These are phyloP conservation scores for Cnemophilus loriae DNA, from an alignment of 2,113 vertebrate species.

Conservation along the genomic window DNA sequence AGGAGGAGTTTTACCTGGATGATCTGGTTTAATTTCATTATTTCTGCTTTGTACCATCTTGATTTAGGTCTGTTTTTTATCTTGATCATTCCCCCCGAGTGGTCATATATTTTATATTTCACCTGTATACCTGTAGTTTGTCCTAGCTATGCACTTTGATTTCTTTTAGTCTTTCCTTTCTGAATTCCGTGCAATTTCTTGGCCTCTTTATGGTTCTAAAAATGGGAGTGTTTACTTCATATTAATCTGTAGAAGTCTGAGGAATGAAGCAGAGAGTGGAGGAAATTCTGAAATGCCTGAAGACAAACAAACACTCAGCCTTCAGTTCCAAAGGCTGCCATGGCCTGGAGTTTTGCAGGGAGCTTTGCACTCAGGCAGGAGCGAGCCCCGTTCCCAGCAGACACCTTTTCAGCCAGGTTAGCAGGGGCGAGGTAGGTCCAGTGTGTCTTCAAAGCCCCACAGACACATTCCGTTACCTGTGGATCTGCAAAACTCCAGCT, in stretches of 20 bases:
- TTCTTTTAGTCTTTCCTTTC: constrained; percentile 55
- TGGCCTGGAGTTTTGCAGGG: not conserved
- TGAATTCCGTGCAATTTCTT: constrained; percentile 38
- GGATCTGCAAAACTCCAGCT: not conserved
- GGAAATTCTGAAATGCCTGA: constrained; percentile 15
- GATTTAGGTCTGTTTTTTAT: not conserved
- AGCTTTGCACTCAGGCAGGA: constrained; percentile 57
- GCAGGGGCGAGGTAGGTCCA: not conserved
- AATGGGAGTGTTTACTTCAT: not conserved
- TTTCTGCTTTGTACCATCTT: not conserved
- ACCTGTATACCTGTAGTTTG: not conserved
- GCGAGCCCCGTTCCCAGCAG: not conserved
- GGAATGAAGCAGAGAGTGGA: constrained; percentile 47
- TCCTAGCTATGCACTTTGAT: constrained; percentile 26
- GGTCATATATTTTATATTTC: not conserved
- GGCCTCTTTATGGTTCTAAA: not conserved
- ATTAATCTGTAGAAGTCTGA: not conserved
- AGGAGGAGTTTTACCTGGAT: not conserved
- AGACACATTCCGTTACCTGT: not conserved
- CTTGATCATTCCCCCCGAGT: not conserved
- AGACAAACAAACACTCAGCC: not conserved
- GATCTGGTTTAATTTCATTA: not conserved
- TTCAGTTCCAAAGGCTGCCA: not conserved
- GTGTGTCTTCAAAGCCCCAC: not conserved
- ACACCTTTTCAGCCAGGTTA: not conserved